A percentile compares a stretch with the other conserved stretches of the same genome.
These are phyloP conservation scores for Brachionus koreanus DNA, from an alignment of 1,140 invertebrate genomes.

Conservation along the genomic window DNA sequence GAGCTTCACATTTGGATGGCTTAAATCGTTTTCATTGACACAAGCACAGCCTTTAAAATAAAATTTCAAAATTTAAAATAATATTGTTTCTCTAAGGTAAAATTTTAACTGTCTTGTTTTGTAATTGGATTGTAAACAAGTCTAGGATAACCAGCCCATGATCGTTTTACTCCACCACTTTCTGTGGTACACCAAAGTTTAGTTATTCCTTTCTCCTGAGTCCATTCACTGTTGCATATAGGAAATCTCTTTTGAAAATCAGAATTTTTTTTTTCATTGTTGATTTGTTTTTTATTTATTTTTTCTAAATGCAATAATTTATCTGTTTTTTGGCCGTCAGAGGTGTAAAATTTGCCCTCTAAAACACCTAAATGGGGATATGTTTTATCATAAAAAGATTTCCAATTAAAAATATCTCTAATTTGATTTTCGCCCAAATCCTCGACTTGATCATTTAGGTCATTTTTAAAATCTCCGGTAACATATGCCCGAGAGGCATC, in stretches of 20 bases:
- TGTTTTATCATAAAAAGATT: slow-evolving; percentile 35
- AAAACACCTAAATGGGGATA: slow-evolving; percentile 26
- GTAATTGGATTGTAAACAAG: slow-evolving; percentile 32
- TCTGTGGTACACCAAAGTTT: slow-evolving; percentile 36
- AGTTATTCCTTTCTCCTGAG: slow-evolving; percentile 29
- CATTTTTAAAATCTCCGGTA: slow-evolving; percentile 37
- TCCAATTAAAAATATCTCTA: slow-evolving; percentile 36
- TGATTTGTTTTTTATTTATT: background rate
- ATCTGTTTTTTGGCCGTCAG: slow-evolving; percentile 5
- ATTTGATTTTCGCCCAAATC: background rate
- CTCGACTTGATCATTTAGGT: slow-evolving; percentile 13
- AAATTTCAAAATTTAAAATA: background rate
- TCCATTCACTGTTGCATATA: slow-evolving; percentile 42
- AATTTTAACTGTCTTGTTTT: slow-evolving; percentile 26
- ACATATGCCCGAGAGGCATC: slow-evolving; percentile 39
- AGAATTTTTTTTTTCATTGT: slow-evolving; percentile 1
- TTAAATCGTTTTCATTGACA: slow-evolving; percentile 38
- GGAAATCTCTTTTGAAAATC: slow-evolving; percentile 35
- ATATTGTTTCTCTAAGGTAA: background rate
- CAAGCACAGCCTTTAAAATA: slow-evolving; percentile 34
- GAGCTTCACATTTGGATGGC: slow-evolving; percentile 35
- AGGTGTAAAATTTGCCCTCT: slow-evolving; percentile 18
- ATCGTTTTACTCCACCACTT: slow-evolving; percentile 35
- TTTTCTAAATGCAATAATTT: slow-evolving; percentile 22
- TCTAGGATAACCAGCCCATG: slow-evolving; percentile 32